Evolutionary conservation across 2,888 invertebrate genomes (phyloP).

Genomic region (Nomada goodeniana): DNA sequence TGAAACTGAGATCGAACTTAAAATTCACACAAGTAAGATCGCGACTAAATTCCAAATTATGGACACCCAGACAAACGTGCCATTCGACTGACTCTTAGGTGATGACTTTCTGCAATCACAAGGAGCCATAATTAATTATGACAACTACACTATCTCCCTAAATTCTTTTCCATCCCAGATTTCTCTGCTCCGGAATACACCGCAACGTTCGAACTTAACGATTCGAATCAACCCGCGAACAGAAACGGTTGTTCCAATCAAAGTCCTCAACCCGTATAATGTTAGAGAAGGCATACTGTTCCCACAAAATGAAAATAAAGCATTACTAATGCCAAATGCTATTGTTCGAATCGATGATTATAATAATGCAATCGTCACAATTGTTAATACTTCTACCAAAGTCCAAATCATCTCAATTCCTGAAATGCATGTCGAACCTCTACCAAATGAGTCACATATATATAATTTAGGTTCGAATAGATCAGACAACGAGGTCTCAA

Average conservation of each 20-base stretch:
- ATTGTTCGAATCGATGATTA: conserved; percentile 6
- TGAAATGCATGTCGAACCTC: conserved; percentile 11
- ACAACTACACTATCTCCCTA: conserved; percentile 1
- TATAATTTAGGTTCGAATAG: background rate
- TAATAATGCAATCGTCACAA: conserved; percentile 1
- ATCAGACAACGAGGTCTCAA: too few relatives aligned
- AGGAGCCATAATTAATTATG: conserved; percentile 10
- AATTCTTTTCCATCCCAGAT: conserved; percentile 1
- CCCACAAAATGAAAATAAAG: conserved; percentile 9
- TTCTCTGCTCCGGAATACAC: background rate
- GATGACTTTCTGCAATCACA: conserved; percentile 17
- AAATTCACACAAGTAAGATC: background rate
- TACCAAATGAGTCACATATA: background rate
- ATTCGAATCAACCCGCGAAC: conserved; percentile 17
- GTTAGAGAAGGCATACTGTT: conserved; percentile 17
- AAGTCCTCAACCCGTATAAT: background rate
- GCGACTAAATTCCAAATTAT: conserved; percentile 20
- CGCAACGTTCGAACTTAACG: background rate
- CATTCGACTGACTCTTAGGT: conserved; percentile 22
- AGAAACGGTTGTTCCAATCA: conserved; percentile 15
- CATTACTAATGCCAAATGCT: conserved; percentile 18
- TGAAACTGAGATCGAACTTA: conserved; percentile 12
- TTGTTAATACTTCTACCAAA: conserved; percentile 13
- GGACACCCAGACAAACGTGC: conserved; percentile 1
- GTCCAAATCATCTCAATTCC: conserved; percentile 8